Conservation (phyloP, 2,888 invertebrate genomes). For the Congeria kusceri region DNA sequence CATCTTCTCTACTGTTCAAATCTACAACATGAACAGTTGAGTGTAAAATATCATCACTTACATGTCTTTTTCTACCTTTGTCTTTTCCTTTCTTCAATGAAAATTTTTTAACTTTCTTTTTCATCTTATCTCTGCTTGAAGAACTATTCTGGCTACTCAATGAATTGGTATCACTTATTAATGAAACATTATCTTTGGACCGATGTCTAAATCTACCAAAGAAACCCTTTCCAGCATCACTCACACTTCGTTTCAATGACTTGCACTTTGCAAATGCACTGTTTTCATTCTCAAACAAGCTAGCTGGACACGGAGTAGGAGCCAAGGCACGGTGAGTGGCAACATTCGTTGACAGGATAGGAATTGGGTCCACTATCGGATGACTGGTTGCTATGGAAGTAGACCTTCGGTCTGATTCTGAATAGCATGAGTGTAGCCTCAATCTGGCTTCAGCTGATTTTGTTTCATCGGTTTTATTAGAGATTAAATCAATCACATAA, state of each 20-base stretch:
- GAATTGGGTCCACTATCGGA: constrained; percentile 50
- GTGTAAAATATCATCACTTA: too few relatives aligned
- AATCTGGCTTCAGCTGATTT: constrained; percentile 54
- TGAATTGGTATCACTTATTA: constrained; percentile 20
- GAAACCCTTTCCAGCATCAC: constrained; percentile 59
- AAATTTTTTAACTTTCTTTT: constrained; percentile 26
- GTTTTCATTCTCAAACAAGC: constrained; percentile 57
- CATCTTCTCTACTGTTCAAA: constrained; percentile 9
- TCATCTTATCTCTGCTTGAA: constrained; percentile 19
- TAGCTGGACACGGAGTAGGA: constrained; percentile 41
- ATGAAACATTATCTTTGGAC: constrained; percentile 27
- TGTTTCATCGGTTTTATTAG: constrained; percentile 62
- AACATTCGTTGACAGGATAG: constrained; percentile 30
- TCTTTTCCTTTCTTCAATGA: constrained; percentile 21
- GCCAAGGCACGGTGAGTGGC: constrained; percentile 40
- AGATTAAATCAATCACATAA: constrained; percentile 4
- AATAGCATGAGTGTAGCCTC: constrained; percentile 4
- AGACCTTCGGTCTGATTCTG: too few relatives aligned
- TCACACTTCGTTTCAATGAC: constrained; percentile 58
- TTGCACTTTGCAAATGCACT: constrained; percentile 63
- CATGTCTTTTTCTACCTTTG: constrained; percentile 7
- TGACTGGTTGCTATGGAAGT: too few relatives aligned
- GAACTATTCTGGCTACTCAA: background rate
- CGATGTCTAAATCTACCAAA: constrained; percentile 48
- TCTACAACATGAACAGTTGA: too few relatives aligned